Base-by-base conservation (phyloP, 64 coral and sea anemone species). In the Dendrophyllia cribrosa region DNA sequence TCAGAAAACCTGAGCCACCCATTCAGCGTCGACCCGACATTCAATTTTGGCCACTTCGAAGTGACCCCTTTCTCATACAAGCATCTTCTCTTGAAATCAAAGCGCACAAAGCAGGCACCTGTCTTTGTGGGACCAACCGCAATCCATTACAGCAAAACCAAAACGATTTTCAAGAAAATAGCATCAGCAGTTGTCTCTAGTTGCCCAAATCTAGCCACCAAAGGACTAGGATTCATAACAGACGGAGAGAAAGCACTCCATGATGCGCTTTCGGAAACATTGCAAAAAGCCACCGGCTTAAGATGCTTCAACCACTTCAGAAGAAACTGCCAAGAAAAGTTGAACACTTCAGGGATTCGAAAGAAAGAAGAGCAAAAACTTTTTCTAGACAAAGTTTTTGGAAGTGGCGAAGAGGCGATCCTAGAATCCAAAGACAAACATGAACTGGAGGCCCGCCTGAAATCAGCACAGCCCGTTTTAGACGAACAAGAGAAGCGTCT, bases 11-110 rank as follows among this genome's bases (percentile, higher is more conserved):
- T 87, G 11, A 87, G 74, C 51, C 84, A 93, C 75, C 83, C 83
- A 44, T 87, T 87, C 34, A 87, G 72, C 45, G 74, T 93, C 19
- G 83, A 93, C 48, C 91, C 91, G 11, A 93, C 83, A 22, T 93
- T 79, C 67, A 87, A 66, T 87, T 79, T 93, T 93, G 91, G 83
- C n/a, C 26, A 75, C 19, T 89, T 74, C 83, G 77, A 82, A 66
- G 69, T 89, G 51, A 94, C 92, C 26, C 86, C 77, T 23, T 83
- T 74, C 58, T 74, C 92, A 13, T 89, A 84, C 58, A 94, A 73
- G 44, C 44, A 75, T 49, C 72, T 75, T 50, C 20, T 75, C 3
- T 48, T 76, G 22, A 85, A 75, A 43, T 92, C 66, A 16, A 92
- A 91, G 46, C 62, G 89, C 72, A 74, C 89, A 19, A 63, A 63